Percentiles rank a stretch among this genome's conserved stretches.
These are phyloP conservation scores for Aphaenogaster ashmeadi DNA, from an alignment of 1,140 invertebrate genomes.

Conservation along the genomic window DNA sequence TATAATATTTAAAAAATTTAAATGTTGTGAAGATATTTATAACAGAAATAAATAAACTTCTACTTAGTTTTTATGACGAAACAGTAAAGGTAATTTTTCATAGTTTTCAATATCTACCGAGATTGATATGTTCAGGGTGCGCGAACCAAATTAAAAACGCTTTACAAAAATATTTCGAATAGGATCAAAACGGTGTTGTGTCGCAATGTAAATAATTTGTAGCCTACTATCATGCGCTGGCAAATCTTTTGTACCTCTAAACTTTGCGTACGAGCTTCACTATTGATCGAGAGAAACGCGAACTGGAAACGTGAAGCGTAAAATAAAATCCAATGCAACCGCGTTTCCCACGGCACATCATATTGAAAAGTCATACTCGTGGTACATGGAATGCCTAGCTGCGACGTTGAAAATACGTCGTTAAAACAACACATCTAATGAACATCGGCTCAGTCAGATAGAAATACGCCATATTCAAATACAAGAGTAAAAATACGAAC, in stretches of 20 bases:
- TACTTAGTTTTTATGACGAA: not conserved
- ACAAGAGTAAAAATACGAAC: constrained; percentile 24
- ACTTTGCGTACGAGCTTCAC: constrained; percentile 10
- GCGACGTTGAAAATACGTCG: constrained; percentile 43
- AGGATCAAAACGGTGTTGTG: not conserved
- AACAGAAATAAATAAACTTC: not conserved
- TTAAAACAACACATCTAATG: constrained; percentile 56
- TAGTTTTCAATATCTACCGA: not conserved
- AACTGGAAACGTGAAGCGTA: not conserved
- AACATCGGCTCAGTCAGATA: constrained; percentile 20
- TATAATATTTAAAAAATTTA: not conserved
- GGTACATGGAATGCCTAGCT: not conserved
- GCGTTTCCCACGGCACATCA: not conserved
- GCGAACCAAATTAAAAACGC: not conserved
- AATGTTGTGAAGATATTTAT: not conserved
- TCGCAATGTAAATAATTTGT: constrained; percentile 5
- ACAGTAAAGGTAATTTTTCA: not conserved
- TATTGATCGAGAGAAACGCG: constrained; percentile 12
- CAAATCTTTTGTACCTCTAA: constrained; percentile 30
- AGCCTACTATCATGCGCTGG: not conserved
- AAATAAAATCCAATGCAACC: constrained; percentile 46
- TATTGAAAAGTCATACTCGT: constrained; percentile 31
- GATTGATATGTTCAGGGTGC: not conserved
- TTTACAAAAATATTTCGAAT: constrained; percentile 29
- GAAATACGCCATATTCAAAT: constrained; percentile 26